Percentiles rank a stretch among this genome's conserved stretches.
Conservation (phyloP, 2,113 vertebrate genomes). For the Ceyx melanurus region DNA sequence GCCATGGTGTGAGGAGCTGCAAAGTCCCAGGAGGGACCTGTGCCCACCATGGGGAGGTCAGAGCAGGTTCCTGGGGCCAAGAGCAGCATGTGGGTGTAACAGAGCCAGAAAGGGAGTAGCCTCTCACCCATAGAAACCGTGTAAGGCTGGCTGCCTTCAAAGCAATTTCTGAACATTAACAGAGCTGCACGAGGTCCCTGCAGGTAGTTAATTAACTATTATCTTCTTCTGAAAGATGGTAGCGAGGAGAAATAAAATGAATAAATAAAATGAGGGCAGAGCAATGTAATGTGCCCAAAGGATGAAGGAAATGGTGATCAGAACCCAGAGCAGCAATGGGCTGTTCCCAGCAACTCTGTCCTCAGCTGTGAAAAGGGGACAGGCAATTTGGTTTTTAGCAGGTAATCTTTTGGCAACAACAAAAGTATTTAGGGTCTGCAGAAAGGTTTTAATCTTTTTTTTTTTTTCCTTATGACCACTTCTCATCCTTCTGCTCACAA, state of each 20-base stretch:
- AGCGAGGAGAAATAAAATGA: neutral
- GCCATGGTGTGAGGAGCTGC: neutral
- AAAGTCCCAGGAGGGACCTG: rapidly evolving
- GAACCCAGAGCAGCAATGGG: neutral
- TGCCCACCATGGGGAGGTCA: rapidly evolving
- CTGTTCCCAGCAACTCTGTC: neutral
- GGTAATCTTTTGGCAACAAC: neutral
- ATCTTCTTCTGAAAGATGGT: neutral
- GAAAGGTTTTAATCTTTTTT: neutral
- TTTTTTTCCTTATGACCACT: neutral
- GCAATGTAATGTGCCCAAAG: neutral
- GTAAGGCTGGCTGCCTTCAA: neutral
- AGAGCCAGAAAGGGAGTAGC: neutral
- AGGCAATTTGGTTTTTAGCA: neutral
- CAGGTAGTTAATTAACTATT: neutral
- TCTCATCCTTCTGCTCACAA: neutral
- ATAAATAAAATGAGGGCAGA: neutral
- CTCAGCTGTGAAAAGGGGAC: neutral
- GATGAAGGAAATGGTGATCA: neutral
- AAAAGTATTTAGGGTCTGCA: neutral
- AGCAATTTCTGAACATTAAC: neutral
- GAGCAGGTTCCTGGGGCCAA: neutral
- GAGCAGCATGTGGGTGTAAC: neutral
- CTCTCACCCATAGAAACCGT: neutral
- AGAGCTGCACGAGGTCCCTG: neutral